Evolutionary conservation across 2,797 vertebrate genomes (phyloP), one percentile per base, ranked within the genome.

Genomic region (Coccyzus lansbergi): DNA sequence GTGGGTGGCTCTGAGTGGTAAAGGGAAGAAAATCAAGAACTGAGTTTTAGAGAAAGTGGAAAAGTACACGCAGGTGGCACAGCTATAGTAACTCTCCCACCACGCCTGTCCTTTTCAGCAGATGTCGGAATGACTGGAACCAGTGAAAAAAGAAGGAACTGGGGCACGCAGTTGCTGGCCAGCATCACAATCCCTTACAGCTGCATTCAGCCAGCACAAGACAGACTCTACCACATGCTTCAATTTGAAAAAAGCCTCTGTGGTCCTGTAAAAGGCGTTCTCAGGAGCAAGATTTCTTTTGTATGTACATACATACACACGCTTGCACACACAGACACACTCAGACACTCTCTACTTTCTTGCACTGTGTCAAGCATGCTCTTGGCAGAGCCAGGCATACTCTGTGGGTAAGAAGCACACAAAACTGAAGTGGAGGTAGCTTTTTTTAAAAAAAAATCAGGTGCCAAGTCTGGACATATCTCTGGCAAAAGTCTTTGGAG

Each of bases 401-500:
- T 88, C 38, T 5, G 0, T 38, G 56, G 36, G 60, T 42, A 67
- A 86, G 62, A 81, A 64, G 21, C 0, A 0, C 51, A 58, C 38
- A 12, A 59, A 90, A 49, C 51, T 77, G 48, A 76, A 77, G 20
- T 1, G 52, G 36, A 91, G 25, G n/a, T 28, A 36, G 3, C 1
- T 21, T 63, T 62, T 65, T 59, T 17, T 7, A 31, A 9, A 38
- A 38, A 38, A 38, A 38, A 38, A 89, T 69, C 8, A 2, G 15
- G 24, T 86, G 87, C 44, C 69, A 81, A 83, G 31, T 89, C 84
- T 55, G 81, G 69, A 72, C 62, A 86, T 33, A 34, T 76, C 72
- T 75, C 85, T 64, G 36, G 91, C 70, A 93, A 77, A 92, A 86
- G 63, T 59, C 79, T 91, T 79, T 49, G 44, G 84, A 89, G 76